Evolutionary conservation across 2,113 vertebrate genomes (phyloP).

Genomic region (Laticauda colubrina): DNA sequence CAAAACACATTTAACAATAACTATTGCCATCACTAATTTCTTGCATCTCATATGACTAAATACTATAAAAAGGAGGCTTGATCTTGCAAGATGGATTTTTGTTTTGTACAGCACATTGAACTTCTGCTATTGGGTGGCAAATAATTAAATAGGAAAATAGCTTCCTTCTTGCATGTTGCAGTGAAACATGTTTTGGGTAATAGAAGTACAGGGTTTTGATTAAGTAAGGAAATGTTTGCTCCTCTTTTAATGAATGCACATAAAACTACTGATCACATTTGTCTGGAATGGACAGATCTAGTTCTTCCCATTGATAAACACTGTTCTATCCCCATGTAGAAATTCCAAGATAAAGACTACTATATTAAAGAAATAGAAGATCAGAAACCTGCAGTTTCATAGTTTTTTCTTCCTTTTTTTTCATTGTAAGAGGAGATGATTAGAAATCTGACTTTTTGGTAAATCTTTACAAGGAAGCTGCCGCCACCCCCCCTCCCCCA

Average conservation of each 20-base stretch:
- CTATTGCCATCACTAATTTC: not conserved
- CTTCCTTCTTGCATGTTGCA: not conserved
- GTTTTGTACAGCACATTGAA: not conserved
- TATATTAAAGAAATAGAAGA: not conserved
- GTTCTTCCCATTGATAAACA: not conserved
- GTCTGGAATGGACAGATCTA: not conserved
- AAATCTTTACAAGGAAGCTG: not conserved
- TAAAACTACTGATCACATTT: not conserved
- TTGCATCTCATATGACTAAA: not conserved
- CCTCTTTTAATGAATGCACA: not conserved
- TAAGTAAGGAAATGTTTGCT: not conserved
- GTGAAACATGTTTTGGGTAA: not conserved
- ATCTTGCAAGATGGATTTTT: not conserved
- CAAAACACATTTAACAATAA: slow-evolving; percentile 17
- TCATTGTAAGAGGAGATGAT: not conserved
- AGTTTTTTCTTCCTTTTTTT: not conserved
- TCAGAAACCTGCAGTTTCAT: not conserved
- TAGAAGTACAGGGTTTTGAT: not conserved
- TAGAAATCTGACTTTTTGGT: not conserved
- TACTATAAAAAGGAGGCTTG: not conserved
- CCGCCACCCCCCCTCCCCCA: no score
- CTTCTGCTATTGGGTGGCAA: not conserved
- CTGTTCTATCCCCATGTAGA: not conserved
- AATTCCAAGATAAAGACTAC: not conserved
- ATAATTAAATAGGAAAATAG: not conserved